Evolutionary conservation across 2,888 invertebrate species (phyloP).

Genomic region (Mythimna albipuncta): DNA sequence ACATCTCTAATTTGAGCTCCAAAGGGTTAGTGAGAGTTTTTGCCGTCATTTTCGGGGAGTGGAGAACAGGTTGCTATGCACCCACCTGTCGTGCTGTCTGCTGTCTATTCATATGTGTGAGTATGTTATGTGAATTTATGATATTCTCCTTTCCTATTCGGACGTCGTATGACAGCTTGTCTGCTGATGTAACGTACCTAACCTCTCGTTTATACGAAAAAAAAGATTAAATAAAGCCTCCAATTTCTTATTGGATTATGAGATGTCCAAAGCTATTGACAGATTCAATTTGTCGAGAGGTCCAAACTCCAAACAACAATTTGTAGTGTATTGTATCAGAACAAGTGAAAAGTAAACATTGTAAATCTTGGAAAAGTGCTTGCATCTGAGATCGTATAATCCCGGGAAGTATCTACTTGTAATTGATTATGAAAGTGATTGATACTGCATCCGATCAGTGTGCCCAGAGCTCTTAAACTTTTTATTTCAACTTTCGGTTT

Average conservation of each 20-base stretch:
- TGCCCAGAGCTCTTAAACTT: constrained; percentile 11
- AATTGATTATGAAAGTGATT: constrained; percentile 44
- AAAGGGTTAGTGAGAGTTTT: constrained; percentile 86
- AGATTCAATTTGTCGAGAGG: constrained; percentile 29
- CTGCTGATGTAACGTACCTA: constrained; percentile 51
- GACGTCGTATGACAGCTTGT: constrained; percentile 46
- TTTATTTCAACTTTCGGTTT: constrained; percentile 62
- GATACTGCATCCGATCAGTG: constrained; percentile 18
- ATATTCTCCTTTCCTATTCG: constrained; percentile 47
- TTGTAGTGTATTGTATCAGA: constrained; percentile 17
- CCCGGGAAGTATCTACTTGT: constrained; percentile 18
- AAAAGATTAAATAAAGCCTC: constrained; percentile 29
- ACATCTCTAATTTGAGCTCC: constrained; percentile 57
- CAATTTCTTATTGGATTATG: constrained; percentile 49
- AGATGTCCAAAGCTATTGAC: constrained; percentile 21
- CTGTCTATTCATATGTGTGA: constrained; percentile 57
- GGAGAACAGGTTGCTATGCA: constrained; percentile 79
- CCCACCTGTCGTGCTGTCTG: constrained; percentile 80
- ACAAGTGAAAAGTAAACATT: constrained; percentile 12
- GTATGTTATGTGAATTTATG: constrained; percentile 64
- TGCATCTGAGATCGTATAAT: constrained; percentile 16
- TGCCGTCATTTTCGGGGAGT: constrained; percentile 78
- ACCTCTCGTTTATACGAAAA: constrained; percentile 19
- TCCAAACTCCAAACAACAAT: constrained; percentile 2
- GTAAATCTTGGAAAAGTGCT: not conserved